phyloP scores from a whole-genome alignment of 2,113 vertebrate species.

The Pongo pygmaeus region DNA sequence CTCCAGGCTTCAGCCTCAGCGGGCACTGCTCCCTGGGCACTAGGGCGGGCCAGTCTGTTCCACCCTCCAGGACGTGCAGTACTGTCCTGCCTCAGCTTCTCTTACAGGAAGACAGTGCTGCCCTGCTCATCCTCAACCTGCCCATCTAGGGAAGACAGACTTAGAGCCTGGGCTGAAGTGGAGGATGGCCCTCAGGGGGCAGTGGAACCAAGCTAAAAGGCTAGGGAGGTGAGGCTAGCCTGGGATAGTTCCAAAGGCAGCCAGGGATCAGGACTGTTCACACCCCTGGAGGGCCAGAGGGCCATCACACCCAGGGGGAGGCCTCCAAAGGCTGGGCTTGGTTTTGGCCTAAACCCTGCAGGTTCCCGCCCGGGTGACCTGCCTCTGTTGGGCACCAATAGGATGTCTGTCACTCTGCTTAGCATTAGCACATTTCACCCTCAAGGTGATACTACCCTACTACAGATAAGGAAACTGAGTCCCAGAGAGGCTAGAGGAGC shows the following conservation, averaged over 20 bases:
- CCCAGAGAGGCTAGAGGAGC: accelerated
- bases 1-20: accelerated
- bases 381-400: accelerated
- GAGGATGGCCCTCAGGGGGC: too few species aligned
- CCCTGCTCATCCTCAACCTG: not conserved
- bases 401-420: not conserved
- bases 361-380: accelerated
- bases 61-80: not conserved
- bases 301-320: accelerated
- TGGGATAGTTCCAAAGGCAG: not conserved
- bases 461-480: not conserved
- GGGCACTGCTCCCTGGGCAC: not conserved
- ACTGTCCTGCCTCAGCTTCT: not conserved
- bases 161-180: accelerated
- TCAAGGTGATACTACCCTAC: not conserved
- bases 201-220: not conserved
- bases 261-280: not conserved
- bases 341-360: not conserved
- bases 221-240: not conserved
- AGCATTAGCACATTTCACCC: not conserved
- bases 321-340: not conserved
- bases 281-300: not conserved
- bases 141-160: not conserved
- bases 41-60: accelerated
- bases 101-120: not conserved